phyloP scores from a whole-genome alignment of 2,797 vertebrate genomes.

The Aselliscus stoliczkanus region DNA sequence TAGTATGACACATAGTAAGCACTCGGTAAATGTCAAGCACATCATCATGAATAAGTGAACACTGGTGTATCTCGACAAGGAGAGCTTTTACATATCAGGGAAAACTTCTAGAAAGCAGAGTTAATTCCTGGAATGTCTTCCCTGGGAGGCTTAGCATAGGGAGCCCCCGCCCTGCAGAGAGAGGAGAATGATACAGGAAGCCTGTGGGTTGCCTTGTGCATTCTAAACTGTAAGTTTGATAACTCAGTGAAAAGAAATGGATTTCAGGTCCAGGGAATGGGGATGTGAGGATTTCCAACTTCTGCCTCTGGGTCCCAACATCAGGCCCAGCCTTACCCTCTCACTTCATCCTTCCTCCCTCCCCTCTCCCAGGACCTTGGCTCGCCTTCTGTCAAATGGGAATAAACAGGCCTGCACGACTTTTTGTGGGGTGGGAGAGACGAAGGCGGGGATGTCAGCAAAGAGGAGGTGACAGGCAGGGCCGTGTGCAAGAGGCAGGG shows the following conservation, averaged over 20 bases:
- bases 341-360: neutral
- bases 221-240: neutral
- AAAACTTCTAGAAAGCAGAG: neutral
- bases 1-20: neutral
- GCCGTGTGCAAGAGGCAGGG: neutral
- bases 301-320: neutral
- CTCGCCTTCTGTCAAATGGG: slow-evolving; percentile 38
- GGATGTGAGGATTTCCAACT: neutral
- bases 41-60: neutral
- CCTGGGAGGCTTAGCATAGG: neutral
- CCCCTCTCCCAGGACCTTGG: neutral
- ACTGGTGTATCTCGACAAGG: neutral
- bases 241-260: neutral
- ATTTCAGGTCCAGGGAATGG: neutral
- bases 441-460: slow-evolving; percentile 27
- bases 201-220: neutral
- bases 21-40: neutral
- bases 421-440: slow-evolving; percentile 29
- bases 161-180: neutral
- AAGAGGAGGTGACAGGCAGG: slow-evolving; percentile 56
- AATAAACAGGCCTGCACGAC: neutral
- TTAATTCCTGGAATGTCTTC: slow-evolving; percentile 8
- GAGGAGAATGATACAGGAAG: neutral
- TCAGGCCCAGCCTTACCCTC: neutral
- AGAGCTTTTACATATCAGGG: neutral